A percentile compares a stretch with the other conserved stretches of the same genome.
Evolutionary conservation across 2,888 invertebrate species (phyloP).

Genomic region (Acronicta alni): DNA sequence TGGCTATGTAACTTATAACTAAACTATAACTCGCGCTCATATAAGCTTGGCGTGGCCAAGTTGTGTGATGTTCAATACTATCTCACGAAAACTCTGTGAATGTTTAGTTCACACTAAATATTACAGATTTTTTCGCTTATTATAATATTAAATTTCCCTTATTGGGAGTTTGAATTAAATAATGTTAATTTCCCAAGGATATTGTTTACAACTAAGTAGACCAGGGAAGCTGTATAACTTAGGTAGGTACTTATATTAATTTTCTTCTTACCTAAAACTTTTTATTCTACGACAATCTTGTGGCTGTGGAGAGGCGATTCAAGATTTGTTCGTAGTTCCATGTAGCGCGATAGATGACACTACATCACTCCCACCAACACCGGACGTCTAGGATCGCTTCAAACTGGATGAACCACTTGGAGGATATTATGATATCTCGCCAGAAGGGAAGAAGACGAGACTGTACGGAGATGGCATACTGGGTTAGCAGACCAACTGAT

Average conservation of each 20-base stretch:
- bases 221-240: neutral
- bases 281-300: neutral
- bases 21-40: slow-evolving; percentile 1
- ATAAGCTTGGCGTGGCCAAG: slow-evolving; percentile 39
- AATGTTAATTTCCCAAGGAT: too few species aligned
- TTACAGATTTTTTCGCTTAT: slow-evolving; percentile 33
- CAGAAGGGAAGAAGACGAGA: too few species aligned
- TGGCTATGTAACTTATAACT: slow-evolving; percentile 4
- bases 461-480: too few species aligned
- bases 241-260: neutral
- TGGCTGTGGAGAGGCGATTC: too few species aligned
- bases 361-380: too few species aligned
- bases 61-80: slow-evolving; percentile 25
- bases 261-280: neutral
- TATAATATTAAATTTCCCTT: neutral
- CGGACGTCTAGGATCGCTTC: too few species aligned
- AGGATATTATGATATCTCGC: too few species aligned
- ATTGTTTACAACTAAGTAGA: too few species aligned
- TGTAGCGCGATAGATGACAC: too few species aligned
- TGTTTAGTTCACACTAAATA: slow-evolving; percentile 52
- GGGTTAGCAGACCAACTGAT: too few species aligned
- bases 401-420: too few species aligned
- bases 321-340: too few species aligned
- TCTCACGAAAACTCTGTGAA: slow-evolving; percentile 33
- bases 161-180: neutral